Conservation (phyloP, 1,140 invertebrate species). For the Lethocerus indicus region DNA sequence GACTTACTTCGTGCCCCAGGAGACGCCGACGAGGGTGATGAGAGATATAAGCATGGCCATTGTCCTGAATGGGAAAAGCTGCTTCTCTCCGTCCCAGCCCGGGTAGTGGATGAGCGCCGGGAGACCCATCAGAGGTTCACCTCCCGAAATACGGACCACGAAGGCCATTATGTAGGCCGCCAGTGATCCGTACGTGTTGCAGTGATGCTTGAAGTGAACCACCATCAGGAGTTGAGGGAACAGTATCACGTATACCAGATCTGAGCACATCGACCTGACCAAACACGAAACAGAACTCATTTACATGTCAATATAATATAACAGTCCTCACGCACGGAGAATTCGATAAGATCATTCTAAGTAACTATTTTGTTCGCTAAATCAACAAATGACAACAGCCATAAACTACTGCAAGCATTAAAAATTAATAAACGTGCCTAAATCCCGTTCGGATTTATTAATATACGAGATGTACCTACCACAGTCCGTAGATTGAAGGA, state of each 20-base stretch:
- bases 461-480: constrained; percentile 36
- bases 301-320: background rate
- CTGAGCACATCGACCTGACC: constrained; percentile 80
- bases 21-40: constrained; percentile 54
- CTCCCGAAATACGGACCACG: constrained; percentile 68
- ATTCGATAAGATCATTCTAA: too few relatives aligned
- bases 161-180: constrained; percentile 79
- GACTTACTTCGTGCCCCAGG: constrained; percentile 53
- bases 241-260: constrained; percentile 93
- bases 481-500: constrained; percentile 91
- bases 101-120: constrained; percentile 76
- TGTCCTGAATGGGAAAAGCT: constrained; percentile 81
- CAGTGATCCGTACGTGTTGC: constrained; percentile 94
- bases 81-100: constrained; percentile 54
- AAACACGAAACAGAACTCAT: background rate
- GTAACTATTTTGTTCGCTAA: too few relatives aligned
- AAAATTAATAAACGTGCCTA: background rate
- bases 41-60: constrained; percentile 75
- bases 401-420: background rate
- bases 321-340: too few relatives aligned
- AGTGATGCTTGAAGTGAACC: constrained; percentile 82
- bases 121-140: constrained; percentile 70
- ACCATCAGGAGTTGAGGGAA: constrained; percentile 97
- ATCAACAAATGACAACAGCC: background rate
- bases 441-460: background rate